phyloP scores from a whole-genome alignment of 2,113 vertebrate species.

The Pachycephala philippinensis region DNA sequence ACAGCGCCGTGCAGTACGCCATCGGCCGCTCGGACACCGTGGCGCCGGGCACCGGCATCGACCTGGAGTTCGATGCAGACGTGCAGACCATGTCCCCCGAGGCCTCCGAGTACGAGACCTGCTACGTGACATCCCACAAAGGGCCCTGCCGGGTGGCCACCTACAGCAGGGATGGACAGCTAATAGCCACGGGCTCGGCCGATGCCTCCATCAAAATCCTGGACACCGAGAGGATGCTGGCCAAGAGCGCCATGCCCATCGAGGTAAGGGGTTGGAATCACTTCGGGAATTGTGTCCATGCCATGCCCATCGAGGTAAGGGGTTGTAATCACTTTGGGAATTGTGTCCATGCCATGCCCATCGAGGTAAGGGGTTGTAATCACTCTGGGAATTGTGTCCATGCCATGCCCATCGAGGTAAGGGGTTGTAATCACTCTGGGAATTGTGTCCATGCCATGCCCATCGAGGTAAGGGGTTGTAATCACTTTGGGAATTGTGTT shows the following conservation, averaged over 20 bases:
- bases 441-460: accelerated
- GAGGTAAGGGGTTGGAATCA: conserved; percentile 74
- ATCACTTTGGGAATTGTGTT: accelerated
- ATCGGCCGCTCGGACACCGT: conserved; percentile 95
- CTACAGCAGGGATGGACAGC: conserved; percentile 92
- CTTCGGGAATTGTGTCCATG: not conserved
- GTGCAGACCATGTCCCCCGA: conserved; percentile 98
- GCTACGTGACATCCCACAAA: conserved; percentile 97
- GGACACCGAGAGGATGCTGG: conserved; percentile 97
- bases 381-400: accelerated
- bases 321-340: not conserved
- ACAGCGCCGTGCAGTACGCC: conserved; percentile 93
- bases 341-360: not conserved
- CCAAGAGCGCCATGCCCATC: conserved; percentile 97
- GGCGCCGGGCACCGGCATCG: conserved; percentile 93
- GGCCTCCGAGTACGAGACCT: conserved; percentile 96
- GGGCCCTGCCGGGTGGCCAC: conserved; percentile 94
- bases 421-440: accelerated
- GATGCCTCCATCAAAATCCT: conserved; percentile 98
- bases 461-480: accelerated
- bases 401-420: conserved; percentile 81
- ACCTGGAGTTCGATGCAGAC: conserved; percentile 95
- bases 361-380: conserved; percentile 72
- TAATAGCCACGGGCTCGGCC: conserved; percentile 95
- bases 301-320: conserved; percentile 90